Base-by-base conservation (phyloP, 2,797 vertebrate species). In the Cuculus canorus region DNA sequence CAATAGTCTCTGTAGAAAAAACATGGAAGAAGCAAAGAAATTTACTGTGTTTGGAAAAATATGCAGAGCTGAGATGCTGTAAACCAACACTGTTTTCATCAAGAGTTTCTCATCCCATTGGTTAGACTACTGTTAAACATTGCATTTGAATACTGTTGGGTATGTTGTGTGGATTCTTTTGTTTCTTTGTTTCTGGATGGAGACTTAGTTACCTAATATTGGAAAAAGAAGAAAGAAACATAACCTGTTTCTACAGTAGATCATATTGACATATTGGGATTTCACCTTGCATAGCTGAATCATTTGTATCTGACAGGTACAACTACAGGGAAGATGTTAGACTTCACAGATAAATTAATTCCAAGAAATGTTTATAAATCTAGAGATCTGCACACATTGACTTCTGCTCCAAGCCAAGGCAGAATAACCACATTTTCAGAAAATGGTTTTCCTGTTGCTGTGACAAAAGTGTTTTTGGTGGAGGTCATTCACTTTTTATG, bases 231-330 rank as follows among this genome's bases (percentile, higher is more conserved):
- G 52, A 79, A 95, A 95, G 92, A 95, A 91, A 96, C 95, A 92
- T 75, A 92, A 68, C 61, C 41, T 75, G 11, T 88, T 96, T 92
- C 89, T 93, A 41, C 59, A 89, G 76, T 86, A 93, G 84, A 93
- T 92, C 47, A 69, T 93, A 97, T 96, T 2, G 72, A 95, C 87
- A 83, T 96, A 95, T 93, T 95, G 93, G 86, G 79, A 91, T 93
- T 96, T 91, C 94, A 94, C 94, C 91, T 86, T 92, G 79, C 80
- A 83, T 75, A 91, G 91, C 84, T 94, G 93, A 92, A 94, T 96
- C 92, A 95, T 94, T 96, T 94, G 65, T 91, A 88, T 91, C 92
- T 96, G 96, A 93, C 92, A 96, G 82, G 80, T 94, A 89, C 50
- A 83, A 94, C 82, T 83, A 83, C 72, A 83, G 25, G 25, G 92